Evolutionary conservation across 2,113 vertebrate species (phyloP).

Genomic region (Sus scrofa): T2T-Sscrofa CM000812.6:264054001-264054500

Average conservation of each 20-base stretch:
- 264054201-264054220: neutral
- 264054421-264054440: constrained; percentile 3
- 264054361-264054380: neutral
- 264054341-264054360: no score
- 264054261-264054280: no score
- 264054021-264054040: neutral
- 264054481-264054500: neutral
- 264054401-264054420: constrained; percentile 15
- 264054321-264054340: no score
- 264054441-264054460: constrained; percentile 13
- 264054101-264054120: neutral
- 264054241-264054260: no score
- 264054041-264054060: neutral
- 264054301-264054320: no score
- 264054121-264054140: neutral
- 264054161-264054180: neutral
- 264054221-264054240: no score
- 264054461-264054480: neutral
- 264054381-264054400: neutral
- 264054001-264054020: neutral
- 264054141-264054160: constrained; percentile 33
- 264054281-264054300: no score
- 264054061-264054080: constrained; percentile 24
- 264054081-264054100: neutral
- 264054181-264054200: constrained; percentile 25